phyloP scores from a whole-genome alignment of 2,888 invertebrate species.

The Sepioteuthis lessoniana region DNA sequence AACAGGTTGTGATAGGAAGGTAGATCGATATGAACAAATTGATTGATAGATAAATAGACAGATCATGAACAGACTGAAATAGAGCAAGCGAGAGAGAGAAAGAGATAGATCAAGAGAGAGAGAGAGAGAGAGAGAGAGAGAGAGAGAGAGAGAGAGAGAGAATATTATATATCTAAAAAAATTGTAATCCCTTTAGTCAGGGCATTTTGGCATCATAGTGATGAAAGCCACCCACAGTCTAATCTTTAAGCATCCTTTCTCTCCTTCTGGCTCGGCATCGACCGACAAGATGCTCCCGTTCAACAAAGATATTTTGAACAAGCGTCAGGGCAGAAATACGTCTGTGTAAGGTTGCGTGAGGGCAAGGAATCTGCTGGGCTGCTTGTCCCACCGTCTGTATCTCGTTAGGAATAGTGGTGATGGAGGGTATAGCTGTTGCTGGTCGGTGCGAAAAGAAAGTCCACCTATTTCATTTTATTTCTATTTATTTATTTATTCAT shows the following conservation, averaged over 20 bases:
- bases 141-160: too few relatives aligned
- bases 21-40: too few relatives aligned
- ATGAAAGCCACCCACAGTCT: not conserved
- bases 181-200: not conserved
- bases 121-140: too few relatives aligned
- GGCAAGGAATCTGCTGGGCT: not conserved
- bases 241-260: not conserved
- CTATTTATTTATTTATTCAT: not conserved
- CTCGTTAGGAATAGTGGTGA: not conserved
- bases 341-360: not conserved
- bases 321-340: not conserved
- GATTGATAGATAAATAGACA: too few relatives aligned
- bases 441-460: not conserved
- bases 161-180: too few relatives aligned
- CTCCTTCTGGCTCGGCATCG: not conserved
- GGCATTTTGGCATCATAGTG: not conserved
- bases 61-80: too few relatives aligned
- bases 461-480: not conserved
- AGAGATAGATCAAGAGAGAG: too few relatives aligned
- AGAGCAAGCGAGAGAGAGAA: too few relatives aligned
- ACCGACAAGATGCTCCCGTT: not conserved
- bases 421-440: not conserved
- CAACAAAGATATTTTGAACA: conserved; percentile 20
- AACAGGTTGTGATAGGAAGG: too few relatives aligned
- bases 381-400: not conserved